phyloP scores from a whole-genome alignment of 2,797 vertebrate species.

The Eutrigla gurnardus region DNA sequence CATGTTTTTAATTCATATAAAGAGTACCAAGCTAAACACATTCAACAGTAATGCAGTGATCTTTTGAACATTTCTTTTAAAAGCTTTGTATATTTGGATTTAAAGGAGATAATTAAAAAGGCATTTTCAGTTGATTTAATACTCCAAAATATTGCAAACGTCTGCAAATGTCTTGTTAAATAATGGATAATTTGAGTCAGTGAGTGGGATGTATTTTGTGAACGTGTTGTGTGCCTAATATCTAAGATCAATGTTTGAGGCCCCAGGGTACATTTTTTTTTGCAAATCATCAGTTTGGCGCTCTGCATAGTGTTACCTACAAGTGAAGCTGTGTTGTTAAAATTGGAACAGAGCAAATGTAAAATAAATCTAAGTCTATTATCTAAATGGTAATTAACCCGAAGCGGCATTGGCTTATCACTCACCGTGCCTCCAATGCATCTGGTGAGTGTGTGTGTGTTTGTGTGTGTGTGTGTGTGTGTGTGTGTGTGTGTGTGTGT shows the following conservation, averaged over 20 bases:
- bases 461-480: constrained; percentile 19
- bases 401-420: constrained; percentile 56
- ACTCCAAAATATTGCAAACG: constrained; percentile 19
- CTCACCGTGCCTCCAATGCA: constrained; percentile 34
- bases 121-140: constrained; percentile 29
- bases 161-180: constrained; percentile 40
- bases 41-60: not conserved
- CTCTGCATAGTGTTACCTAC: constrained; percentile 42
- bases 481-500: constrained; percentile 1
- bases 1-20: not conserved
- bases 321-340: constrained; percentile 37
- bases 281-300: constrained; percentile 61
- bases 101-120: constrained; percentile 16
- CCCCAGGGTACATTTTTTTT: constrained; percentile 47
- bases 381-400: constrained; percentile 69
- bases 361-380: constrained; percentile 46
- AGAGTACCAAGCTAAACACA: not conserved
- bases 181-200: constrained; percentile 9
- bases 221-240: constrained; percentile 32
- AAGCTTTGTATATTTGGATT: not conserved
- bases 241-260: constrained; percentile 48
- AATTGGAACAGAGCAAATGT: constrained; percentile 47
- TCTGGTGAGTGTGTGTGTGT: constrained; percentile 20
- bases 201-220: constrained; percentile 36
- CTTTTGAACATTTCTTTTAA: not conserved